Evolutionary conservation across 2,113 vertebrate genomes (phyloP).

Genomic region (Pagrus major): DNA sequence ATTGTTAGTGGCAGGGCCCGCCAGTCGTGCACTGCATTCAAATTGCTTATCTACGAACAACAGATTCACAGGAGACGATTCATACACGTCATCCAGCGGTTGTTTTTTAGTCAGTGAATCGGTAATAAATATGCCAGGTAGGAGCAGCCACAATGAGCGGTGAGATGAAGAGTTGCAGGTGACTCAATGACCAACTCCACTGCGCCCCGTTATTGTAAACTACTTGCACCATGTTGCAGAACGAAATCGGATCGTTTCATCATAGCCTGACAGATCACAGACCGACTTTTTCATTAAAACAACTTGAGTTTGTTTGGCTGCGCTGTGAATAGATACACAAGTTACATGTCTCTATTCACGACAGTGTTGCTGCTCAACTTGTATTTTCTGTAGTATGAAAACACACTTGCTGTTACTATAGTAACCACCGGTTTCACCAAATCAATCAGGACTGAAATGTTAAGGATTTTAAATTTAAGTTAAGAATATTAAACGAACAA

Average conservation of each 20-base stretch:
- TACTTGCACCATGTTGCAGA: neutral
- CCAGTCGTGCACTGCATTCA: neutral
- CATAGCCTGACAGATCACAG: neutral
- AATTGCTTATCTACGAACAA: neutral
- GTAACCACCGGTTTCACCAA: too few relatives aligned
- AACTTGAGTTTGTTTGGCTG: neutral
- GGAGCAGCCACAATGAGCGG: neutral
- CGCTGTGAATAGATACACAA: neutral
- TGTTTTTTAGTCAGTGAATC: neutral
- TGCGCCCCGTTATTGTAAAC: neutral
- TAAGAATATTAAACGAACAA: neutral
- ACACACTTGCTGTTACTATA: too few relatives aligned
- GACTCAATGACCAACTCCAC: too few relatives aligned
- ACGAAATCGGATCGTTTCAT: neutral
- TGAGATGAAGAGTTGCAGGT: neutral
- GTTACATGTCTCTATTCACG: neutral
- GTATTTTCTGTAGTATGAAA: neutral
- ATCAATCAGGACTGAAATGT: too few relatives aligned
- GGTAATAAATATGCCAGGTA: neutral
- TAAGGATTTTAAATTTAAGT: neutral
- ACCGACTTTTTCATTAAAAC: neutral
- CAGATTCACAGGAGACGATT: neutral
- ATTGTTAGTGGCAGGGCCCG: neutral
- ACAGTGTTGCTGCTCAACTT: neutral
- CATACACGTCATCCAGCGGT: neutral